Conservation (phyloP, 1,140 invertebrate genomes). For the Zophobas morio region DNA sequence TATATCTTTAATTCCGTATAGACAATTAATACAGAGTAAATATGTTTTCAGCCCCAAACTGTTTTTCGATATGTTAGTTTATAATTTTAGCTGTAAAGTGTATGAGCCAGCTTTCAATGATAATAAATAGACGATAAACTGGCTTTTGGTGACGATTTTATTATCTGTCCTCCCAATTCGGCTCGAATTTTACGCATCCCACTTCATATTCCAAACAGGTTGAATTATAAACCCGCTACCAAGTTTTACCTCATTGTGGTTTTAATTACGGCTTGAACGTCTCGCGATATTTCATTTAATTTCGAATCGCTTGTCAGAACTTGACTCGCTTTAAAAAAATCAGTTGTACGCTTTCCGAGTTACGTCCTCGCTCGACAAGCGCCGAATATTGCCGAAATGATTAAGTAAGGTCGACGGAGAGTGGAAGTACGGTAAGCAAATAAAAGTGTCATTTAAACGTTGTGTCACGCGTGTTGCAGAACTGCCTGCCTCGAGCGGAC, state of each 20-base stretch:
- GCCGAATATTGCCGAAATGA: conserved; percentile 46
- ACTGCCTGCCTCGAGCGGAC: conserved; percentile 46
- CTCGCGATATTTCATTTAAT: conserved; percentile 40
- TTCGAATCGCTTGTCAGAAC: conserved; percentile 29
- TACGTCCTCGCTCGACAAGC: conserved; percentile 27
- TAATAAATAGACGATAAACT: too few relatives aligned
- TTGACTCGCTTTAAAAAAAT: conserved; percentile 1
- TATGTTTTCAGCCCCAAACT: too few relatives aligned
- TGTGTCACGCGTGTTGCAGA: conserved; percentile 48
- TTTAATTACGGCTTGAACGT: conserved; percentile 39
- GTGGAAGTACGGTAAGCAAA: conserved; percentile 42
- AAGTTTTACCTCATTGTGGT: conserved; percentile 40
- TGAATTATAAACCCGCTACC: conserved; percentile 35
- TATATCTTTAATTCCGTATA: too few relatives aligned
- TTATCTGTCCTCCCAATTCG: too few relatives aligned
- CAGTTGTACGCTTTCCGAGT: neutral
- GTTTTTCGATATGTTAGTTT: too few relatives aligned
- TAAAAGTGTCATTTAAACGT: conserved; percentile 51
- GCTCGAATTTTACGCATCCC: neutral
- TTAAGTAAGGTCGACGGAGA: conserved; percentile 40
- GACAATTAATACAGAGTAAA: too few relatives aligned
- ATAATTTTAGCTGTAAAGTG: too few relatives aligned
- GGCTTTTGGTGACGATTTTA: too few relatives aligned
- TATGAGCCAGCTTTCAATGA: too few relatives aligned
- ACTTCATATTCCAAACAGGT: conserved; percentile 30